Base-by-base conservation (phyloP, 1,140 invertebrate species). In the Capitella teleta region DNA sequence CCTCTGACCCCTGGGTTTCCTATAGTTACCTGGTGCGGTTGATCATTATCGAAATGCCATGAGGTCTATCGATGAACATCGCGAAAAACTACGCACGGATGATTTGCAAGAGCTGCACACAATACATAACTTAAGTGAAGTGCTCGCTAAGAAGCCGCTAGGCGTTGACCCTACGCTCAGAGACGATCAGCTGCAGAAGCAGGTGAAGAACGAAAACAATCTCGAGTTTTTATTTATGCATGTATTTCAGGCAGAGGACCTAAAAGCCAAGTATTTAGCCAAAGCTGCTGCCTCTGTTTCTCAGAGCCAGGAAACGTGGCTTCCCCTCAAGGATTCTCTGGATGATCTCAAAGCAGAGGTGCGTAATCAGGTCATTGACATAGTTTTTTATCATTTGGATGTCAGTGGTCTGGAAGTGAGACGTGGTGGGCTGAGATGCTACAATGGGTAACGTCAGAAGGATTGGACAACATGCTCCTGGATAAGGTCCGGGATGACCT, bases 31-130 rank as follows among this genome's bases (percentile, higher is more conserved):
- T 19, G 59, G 77, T 49, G 81, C 83, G 5, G 76, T 78, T 2
- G 74, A 76, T 36, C 63, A 74, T 40, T 86, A 86, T 63, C 68
- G 80, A 34, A 65, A 74, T 47, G 80, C 83, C 3, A 56, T 84
- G 23, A 63, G 69, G 37, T 73, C 78, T 18, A 70, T 74, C 3
- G 70, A 77, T 23, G 73, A 80, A 57, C 75, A 80, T 59, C 73
- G 75, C 47, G 63, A 66, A 21, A 49, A 66, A 42, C 59, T 81
- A 23, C 69, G 76, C 52, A 77, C 78, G 10, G 79, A 82, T 60
- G 71, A 74, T 10, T 62, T 80, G 8, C 79, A 80, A 55, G 74
- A 78, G 56, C 77, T 86, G 24, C 84, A 87, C 67, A 76, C 82
- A 0, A 62, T 83, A 43, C 73, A 82, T 55, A 87, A 87, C 65